These are phyloP conservation scores for Phymastichus coffea DNA, from an alignment of 1,140 invertebrate genomes.

Conservation along the genomic window DNA sequence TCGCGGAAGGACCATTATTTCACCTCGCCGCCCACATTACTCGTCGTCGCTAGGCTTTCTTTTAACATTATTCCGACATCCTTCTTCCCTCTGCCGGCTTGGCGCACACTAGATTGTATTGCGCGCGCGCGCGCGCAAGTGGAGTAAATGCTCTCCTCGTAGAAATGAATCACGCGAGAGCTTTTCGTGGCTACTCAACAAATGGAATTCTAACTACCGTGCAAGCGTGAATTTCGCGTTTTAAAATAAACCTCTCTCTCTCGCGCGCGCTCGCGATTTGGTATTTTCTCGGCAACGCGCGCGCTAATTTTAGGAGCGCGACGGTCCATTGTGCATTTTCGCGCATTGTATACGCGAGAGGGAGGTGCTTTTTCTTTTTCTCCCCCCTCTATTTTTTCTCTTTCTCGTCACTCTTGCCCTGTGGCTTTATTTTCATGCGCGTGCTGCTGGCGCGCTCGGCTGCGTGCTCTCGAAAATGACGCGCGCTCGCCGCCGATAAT, in stretches of 20 bases:
- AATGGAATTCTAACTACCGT: constrained; percentile 28
- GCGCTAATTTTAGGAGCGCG: constrained; percentile 14
- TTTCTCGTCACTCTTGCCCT: too few relatives aligned
- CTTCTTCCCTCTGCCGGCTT: not conserved
- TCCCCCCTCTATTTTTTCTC: not conserved
- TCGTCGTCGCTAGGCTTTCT: not conserved
- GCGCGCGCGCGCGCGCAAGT: too few relatives aligned
- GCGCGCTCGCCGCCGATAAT: too few relatives aligned
- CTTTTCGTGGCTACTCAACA: constrained; percentile 25
- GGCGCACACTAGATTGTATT: constrained; percentile 16
- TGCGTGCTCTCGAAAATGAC: too few relatives aligned
- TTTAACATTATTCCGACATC: constrained; percentile 18
- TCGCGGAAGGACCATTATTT: too few relatives aligned
- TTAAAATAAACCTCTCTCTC: constrained; percentile 23
- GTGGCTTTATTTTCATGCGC: too few relatives aligned
- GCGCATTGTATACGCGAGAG: too few relatives aligned
- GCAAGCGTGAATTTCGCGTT: constrained; percentile 20
- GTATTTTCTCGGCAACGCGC: constrained; percentile 3
- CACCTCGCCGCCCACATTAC: too few relatives aligned
- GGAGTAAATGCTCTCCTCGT: constrained; percentile 19
- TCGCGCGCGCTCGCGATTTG: constrained; percentile 5
- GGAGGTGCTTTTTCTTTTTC: too few relatives aligned
- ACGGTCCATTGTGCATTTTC: not conserved
- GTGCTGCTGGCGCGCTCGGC: too few relatives aligned
- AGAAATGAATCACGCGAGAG: constrained; percentile 20